Percentiles rank a stretch among this genome's conserved stretches.
Evolutionary conservation across 2,888 invertebrate species (phyloP).

Genomic region (Diaperis boleti): DNA sequence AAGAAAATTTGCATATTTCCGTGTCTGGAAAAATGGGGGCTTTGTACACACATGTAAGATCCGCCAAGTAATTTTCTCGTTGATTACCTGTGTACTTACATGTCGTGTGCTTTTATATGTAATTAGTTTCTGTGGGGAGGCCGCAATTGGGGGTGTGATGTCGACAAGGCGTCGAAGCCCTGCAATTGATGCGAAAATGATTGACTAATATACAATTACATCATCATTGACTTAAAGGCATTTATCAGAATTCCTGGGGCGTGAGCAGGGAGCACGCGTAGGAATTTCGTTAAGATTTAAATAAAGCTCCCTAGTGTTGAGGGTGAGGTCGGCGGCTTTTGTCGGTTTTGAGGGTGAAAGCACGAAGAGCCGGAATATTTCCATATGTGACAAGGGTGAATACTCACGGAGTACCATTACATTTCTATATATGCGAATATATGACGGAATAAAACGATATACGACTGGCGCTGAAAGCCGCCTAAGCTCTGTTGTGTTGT

Average conservation of each 20-base stretch:
- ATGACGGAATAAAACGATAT: slow-evolving; percentile 36
- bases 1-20: slow-evolving; percentile 59
- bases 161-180: slow-evolving; percentile 26
- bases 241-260: slow-evolving; percentile 50
- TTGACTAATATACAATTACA: slow-evolving; percentile 48
- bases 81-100: slow-evolving; percentile 10
- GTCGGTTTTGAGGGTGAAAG: slow-evolving; percentile 50
- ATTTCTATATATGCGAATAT: slow-evolving; percentile 39
- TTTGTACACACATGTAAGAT: slow-evolving; percentile 8
- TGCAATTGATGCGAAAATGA: slow-evolving; percentile 47
- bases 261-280: slow-evolving; percentile 50
- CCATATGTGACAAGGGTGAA: slow-evolving; percentile 58
- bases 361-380: slow-evolving; percentile 47
- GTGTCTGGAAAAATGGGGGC: slow-evolving; percentile 22
- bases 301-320: slow-evolving; percentile 51
- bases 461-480: slow-evolving; percentile 14
- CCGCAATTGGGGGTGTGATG: slow-evolving; percentile 35
- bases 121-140: slow-evolving; percentile 15
- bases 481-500: slow-evolving; percentile 18
- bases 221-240: slow-evolving; percentile 51
- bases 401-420: slow-evolving; percentile 55
- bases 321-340: slow-evolving; percentile 51
- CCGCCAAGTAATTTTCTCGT: slow-evolving; percentile 9
- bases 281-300: slow-evolving; percentile 58
- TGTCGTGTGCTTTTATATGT: slow-evolving; percentile 1